Percentiles rank a stretch among this genome's conserved stretches.
Evolutionary conservation across 2,797 vertebrate species (phyloP).

Genomic region (Synaphobranchus kaupii): DNA sequence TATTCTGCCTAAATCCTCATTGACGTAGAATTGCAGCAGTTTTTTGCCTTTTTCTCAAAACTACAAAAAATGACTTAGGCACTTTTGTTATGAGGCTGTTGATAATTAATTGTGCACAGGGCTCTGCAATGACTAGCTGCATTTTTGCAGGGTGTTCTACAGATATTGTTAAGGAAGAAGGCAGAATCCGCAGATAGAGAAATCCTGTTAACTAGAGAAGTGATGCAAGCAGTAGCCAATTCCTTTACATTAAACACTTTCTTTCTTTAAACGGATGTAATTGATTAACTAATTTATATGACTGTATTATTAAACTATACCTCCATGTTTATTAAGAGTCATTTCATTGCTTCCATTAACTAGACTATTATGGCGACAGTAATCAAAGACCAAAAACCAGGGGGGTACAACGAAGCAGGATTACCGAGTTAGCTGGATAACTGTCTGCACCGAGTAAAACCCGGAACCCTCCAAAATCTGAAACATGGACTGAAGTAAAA

Average conservation of each 20-base stretch:
- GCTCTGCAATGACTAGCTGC: not conserved
- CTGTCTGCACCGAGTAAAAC: no score
- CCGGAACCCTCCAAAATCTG: no score
- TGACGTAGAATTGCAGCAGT: no score
- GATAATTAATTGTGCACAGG: not conserved
- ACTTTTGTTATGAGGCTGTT: no score
- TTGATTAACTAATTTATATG: not conserved
- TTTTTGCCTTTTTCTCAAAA: no score
- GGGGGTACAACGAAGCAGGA: no score
- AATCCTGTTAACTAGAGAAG: not conserved
- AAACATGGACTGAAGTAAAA: no score
- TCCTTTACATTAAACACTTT: not conserved
- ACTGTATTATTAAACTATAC: not conserved
- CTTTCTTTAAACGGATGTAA: not conserved
- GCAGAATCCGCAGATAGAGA: not conserved
- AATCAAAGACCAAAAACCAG: not conserved
- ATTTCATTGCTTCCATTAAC: not conserved
- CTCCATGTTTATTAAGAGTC: not conserved
- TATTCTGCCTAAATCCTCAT: no score
- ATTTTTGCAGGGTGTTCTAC: not conserved
- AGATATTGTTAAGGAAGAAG: no score
- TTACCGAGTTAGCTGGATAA: no score
- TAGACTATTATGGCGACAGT: not conserved
- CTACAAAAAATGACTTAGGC: no score
- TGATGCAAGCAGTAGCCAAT: not conserved